A percentile compares a stretch with the other conserved stretches of the same genome.
Conservation (phyloP, 2,113 vertebrate species). For the Aix galericulata region DNA sequence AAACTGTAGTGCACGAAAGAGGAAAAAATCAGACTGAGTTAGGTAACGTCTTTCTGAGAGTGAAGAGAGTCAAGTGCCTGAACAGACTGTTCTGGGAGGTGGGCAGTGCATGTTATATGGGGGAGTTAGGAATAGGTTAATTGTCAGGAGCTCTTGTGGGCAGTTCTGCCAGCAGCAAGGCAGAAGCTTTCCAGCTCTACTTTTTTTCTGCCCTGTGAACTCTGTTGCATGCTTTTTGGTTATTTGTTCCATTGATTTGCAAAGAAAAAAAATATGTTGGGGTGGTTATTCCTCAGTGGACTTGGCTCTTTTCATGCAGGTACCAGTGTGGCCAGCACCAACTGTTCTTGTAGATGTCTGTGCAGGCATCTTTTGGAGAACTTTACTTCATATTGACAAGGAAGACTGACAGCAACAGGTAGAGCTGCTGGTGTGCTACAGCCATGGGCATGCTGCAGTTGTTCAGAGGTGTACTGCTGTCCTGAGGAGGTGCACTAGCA, state of each 20-base stretch:
- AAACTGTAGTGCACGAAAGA: neutral
- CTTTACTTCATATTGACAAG: neutral
- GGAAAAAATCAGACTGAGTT: neutral
- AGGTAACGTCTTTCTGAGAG: neutral
- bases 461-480: neutral
- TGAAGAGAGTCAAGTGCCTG: neutral
- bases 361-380: neutral
- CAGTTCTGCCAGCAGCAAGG: accelerated
- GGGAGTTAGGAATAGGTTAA: neutral
- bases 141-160: neutral
- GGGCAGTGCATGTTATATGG: accelerated
- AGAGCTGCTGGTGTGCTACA: neutral
- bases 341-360: no score
- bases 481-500: neutral
- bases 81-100: neutral
- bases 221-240: neutral
- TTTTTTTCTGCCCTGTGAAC: neutral
- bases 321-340: neutral
- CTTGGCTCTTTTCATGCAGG: neutral
- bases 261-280: neutral
- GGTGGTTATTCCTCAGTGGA: neutral
- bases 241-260: neutral
- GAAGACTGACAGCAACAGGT: neutral
- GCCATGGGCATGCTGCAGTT: accelerated
- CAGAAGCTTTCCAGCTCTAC: neutral